Evolutionary conservation across 2,113 vertebrate genomes (phyloP).

Genomic region (Gymnarchus niloticus): DNA sequence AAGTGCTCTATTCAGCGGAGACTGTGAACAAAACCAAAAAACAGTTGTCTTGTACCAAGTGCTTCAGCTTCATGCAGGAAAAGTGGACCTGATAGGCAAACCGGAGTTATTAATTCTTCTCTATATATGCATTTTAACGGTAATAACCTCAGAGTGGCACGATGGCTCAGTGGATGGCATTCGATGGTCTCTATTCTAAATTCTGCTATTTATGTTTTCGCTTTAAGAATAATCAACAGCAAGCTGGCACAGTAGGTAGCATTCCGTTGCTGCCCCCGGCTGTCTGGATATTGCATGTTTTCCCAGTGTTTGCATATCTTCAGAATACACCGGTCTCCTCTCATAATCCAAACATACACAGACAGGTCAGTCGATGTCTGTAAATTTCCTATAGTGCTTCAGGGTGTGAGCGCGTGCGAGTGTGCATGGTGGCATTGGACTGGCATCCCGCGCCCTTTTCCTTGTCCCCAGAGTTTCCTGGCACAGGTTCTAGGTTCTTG

Average conservation of each 20-base stretch:
- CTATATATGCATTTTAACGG: neutral
- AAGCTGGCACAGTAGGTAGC: neutral
- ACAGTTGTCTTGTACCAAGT: neutral
- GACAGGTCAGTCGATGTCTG: neutral
- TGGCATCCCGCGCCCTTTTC: neutral
- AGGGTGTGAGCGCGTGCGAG: neutral
- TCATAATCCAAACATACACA: neutral
- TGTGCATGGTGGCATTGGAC: neutral
- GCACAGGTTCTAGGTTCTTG: neutral
- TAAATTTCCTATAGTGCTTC: neutral
- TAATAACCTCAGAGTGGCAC: neutral
- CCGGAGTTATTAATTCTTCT: neutral
- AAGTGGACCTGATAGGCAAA: neutral
- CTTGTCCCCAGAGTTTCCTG: neutral
- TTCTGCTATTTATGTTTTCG: no score
- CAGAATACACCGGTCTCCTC: neutral
- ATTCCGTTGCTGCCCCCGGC: no score
- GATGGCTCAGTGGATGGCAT: neutral
- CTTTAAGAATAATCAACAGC: no score
- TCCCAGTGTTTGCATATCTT: neutral
- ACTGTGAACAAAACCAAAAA: conserved; percentile 14
- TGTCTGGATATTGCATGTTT: neutral
- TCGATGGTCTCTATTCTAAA: no score
- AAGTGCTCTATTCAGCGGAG: neutral
- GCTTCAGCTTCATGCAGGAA: neutral